Evolutionary conservation across 2,888 invertebrate genomes (phyloP).

Genomic region (Baronia brevicornis): DNA sequence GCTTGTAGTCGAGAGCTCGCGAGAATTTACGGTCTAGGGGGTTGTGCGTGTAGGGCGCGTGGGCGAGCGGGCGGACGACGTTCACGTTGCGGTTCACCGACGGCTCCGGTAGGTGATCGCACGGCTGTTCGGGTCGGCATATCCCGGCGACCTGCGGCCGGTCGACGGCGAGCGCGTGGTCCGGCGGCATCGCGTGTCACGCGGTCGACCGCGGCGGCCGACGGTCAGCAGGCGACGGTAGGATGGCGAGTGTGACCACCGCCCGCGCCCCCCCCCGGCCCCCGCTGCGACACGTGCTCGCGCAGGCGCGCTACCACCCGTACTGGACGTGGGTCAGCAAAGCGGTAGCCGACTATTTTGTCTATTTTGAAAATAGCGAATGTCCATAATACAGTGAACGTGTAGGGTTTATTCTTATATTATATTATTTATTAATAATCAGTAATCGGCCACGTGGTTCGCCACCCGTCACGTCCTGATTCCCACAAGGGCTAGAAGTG

Average conservation of each 20-base stretch:
- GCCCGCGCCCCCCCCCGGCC: slow-evolving; percentile 18
- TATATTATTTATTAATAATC: no score
- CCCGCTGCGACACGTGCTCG: slow-evolving; percentile 32
- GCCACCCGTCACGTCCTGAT: no score
- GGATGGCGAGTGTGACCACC: slow-evolving; percentile 17
- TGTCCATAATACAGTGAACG: no score
- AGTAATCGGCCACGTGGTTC: no score
- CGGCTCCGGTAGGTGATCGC: slow-evolving; percentile 19
- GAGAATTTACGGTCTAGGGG: slow-evolving; percentile 76
- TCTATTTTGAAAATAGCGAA: no score
- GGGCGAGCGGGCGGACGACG: slow-evolving; percentile 43
- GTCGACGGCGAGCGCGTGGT: slow-evolving; percentile 32
- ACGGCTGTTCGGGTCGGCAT: no score
- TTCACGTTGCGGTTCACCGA: slow-evolving; percentile 32
- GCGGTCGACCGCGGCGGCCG: slow-evolving; percentile 20
- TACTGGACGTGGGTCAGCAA: slow-evolving; percentile 19
- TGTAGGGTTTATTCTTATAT: no score
- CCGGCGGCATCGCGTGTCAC: slow-evolving; percentile 45
- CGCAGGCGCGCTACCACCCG: slow-evolving; percentile 41
- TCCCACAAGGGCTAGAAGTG: no score
- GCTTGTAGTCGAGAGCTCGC: slow-evolving; percentile 81
- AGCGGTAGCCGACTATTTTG: slow-evolving; percentile 18
- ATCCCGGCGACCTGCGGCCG: slow-evolving; percentile 51
- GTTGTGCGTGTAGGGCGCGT: slow-evolving; percentile 29
- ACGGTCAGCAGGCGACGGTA: slow-evolving; percentile 26